Percentiles rank a stretch among this genome's conserved stretches.
Conservation (phyloP, 2,888 invertebrate species). For the Plagiodera versicolora region DNA sequence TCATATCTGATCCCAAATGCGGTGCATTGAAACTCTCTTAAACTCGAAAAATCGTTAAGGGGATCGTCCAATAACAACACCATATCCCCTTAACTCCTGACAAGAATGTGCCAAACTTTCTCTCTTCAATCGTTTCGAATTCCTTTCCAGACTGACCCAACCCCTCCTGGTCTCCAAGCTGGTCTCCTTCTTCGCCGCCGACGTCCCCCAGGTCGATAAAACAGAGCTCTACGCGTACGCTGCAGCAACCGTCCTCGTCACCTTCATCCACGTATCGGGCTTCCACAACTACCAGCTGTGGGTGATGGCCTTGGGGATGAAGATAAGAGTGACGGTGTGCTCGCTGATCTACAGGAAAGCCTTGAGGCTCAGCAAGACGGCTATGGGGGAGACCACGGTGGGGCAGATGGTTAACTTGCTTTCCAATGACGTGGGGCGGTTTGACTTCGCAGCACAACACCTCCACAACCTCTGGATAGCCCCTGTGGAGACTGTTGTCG, state of each 20-base stretch:
- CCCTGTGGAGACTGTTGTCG: conserved; percentile 61
- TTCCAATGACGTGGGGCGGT: conserved; percentile 65
- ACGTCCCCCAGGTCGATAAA: conserved; percentile 47
- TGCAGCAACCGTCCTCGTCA: conserved; percentile 61
- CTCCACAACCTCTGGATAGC: conserved; percentile 80
- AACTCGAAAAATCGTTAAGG: no score
- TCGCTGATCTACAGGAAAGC: conserved; percentile 72
- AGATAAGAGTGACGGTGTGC: conserved; percentile 78
- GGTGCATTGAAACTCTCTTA: no score
- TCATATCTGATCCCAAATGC: no score
- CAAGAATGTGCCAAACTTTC: no score
- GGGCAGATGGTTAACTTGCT: conserved; percentile 41
- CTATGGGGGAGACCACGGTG: conserved; percentile 36
- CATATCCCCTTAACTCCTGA: neutral
- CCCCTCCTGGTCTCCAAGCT: conserved; percentile 50
- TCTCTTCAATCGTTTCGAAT: no score
- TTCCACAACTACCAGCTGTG: conserved; percentile 82
- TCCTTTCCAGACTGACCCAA: conserved; percentile 38
- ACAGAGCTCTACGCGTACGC: conserved; percentile 76
- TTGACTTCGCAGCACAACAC: conserved; percentile 78
- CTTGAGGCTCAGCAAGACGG: conserved; percentile 33
- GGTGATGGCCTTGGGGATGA: conserved; percentile 80
- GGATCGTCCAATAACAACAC: neutral
- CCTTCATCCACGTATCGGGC: conserved; percentile 56
- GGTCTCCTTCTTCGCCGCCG: conserved; percentile 63